Conservation (phyloP, 2,888 invertebrate genomes). For the Dioctria rufipes region DNA sequence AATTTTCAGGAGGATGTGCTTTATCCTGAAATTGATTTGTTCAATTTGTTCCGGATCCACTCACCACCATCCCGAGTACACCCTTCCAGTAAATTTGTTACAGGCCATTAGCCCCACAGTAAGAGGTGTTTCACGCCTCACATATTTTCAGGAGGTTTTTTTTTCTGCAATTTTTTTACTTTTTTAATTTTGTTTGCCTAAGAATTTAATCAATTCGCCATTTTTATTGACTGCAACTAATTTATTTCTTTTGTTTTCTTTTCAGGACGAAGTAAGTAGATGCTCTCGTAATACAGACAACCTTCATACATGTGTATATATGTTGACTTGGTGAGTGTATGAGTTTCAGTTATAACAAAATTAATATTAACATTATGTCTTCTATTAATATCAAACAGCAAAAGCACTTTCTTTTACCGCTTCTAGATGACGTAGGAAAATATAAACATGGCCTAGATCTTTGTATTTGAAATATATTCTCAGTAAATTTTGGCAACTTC, state of each 20-base stretch:
- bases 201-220: conserved; percentile 61
- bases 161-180: conserved; percentile 23
- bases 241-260: conserved; percentile 63
- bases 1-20: conserved; percentile 21
- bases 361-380: no score
- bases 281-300: not conserved
- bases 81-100: conserved; percentile 64
- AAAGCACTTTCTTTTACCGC: no score
- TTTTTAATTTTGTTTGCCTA: conserved; percentile 55
- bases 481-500: no score
- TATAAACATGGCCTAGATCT: no score
- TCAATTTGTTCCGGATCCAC: conserved; percentile 50
- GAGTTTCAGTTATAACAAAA: not conserved
- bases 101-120: conserved; percentile 67
- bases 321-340: conserved; percentile 35
- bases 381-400: no score
- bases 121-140: conserved; percentile 17
- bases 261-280: conserved; percentile 71
- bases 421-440: no score
- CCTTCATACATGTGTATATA: not conserved
- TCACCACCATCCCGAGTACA: conserved; percentile 18
- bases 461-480: no score
- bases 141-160: conserved; percentile 11
- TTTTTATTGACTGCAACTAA: conserved; percentile 60
- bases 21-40: conserved; percentile 49